Evolutionary conservation across 1,140 invertebrate genomes (phyloP).

Genomic region (Laupala kohalensis): DNA sequence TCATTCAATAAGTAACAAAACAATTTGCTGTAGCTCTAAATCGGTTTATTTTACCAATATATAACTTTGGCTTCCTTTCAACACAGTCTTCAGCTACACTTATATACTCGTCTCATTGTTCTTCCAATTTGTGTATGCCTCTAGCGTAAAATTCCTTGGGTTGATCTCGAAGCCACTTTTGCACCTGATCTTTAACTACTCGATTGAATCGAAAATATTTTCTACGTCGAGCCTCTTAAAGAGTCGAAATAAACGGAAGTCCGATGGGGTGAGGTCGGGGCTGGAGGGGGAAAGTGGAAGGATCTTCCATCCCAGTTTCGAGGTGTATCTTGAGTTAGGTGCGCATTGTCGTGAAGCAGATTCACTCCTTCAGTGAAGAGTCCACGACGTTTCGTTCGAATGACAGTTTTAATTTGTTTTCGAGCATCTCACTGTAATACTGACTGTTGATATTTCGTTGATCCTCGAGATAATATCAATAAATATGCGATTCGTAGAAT

Average conservation of each 20-base stretch:
- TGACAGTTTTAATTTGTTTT: conserved; percentile 10
- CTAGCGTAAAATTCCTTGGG: too few relatives aligned
- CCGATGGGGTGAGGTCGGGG: conserved; percentile 23
- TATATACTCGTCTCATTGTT: neutral
- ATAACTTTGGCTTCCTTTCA: neutral
- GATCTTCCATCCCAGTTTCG: conserved; percentile 19
- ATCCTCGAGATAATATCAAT: neutral
- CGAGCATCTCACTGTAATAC: conserved; percentile 7
- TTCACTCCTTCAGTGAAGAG: neutral
- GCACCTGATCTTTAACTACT: too few relatives aligned
- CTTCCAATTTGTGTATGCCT: too few relatives aligned
- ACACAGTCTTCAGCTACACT: too few relatives aligned
- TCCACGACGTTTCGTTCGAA: neutral
- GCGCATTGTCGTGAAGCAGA: conserved; percentile 11
- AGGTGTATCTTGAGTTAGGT: conserved; percentile 8
- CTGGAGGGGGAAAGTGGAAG: conserved; percentile 23
- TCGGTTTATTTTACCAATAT: too few relatives aligned
- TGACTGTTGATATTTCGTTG: neutral
- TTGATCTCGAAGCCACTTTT: too few relatives aligned
- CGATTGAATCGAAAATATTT: conserved; percentile 8
- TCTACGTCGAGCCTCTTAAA: conserved; percentile 14
- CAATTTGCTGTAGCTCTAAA: too few relatives aligned
- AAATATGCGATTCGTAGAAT: neutral
- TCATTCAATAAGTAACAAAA: too few relatives aligned
- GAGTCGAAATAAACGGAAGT: conserved; percentile 22